Evolutionary conservation across 64 coral and sea anemone species (phyloP), one percentile per base, ranked within the genome.

Genomic region (Dendronephthya gigantea): DNA sequence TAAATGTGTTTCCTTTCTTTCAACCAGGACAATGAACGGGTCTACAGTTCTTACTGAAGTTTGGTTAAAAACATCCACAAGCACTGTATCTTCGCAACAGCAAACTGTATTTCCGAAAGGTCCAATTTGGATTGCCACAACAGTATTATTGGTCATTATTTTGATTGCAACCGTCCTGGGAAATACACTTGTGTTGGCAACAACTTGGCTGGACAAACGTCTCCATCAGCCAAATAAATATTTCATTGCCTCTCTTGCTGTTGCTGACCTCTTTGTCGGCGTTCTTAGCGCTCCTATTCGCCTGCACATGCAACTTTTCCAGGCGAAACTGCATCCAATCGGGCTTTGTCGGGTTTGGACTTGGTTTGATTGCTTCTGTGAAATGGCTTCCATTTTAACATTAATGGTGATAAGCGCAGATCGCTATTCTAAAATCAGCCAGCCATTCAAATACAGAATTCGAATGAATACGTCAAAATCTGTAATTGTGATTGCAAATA

Each of bases 211-310:
- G 83, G 83, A 85, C 31, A 85, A 85, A 85, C 83, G 36, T 9
- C 83, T 85, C 28, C 83, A 85, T 85, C 83, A 85, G 22, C 83
- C 83, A 29, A 85, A 85, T 36, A 85, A 85, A 56, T 85, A 85
- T 59, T 85, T 85, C 33, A 85, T 85, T 30, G 48, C 83, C 30
- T 85, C 49, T 36, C 50, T 85, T 59, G 48, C 83, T 51, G 83
- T 85, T 56, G 83, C 83, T 85, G 83, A 51, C 59, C 83, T 85
- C 14, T 33, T 85, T 56, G 83, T 85, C 9, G 83, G 83, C 49
- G 50, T 85, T 25, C 59, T 85, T 85, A 85, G 40, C 50, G 83
- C 59, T 85, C 83, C 83, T 34, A 85, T 50, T 48, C 50, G 50
- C 19, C 49, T 85, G 36, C 23, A 55, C 30, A 33, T 51, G 19